Conservation (phyloP, 1,140 invertebrate genomes). For the Halyomorpha halys region DNA sequence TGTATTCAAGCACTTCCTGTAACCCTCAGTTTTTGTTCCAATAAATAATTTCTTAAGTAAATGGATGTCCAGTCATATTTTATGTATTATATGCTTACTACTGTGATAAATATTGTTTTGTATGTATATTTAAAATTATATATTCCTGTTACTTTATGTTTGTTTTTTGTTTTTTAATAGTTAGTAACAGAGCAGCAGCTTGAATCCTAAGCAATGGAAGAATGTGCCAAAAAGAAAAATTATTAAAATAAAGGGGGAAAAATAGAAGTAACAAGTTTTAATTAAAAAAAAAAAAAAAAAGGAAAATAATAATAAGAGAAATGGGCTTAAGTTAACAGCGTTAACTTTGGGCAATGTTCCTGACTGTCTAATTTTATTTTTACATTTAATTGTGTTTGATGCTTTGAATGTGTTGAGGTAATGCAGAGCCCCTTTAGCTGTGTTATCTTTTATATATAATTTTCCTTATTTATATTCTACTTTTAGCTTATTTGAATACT, state of each 20-base stretch:
- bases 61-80: no score
- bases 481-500: conserved; percentile 13
- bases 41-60: no score
- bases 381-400: neutral
- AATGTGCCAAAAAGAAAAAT: conserved; percentile 11
- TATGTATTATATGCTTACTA: no score
- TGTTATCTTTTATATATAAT: neutral
- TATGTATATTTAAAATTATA: no score
- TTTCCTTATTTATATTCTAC: conserved; percentile 6
- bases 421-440: neutral
- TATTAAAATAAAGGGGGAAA: neutral
- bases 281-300: conserved; percentile 1
- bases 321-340: neutral
- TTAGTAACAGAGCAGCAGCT: neutral
- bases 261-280: neutral
- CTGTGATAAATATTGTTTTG: no score
- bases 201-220: conserved; percentile 2
- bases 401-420: conserved; percentile 10
- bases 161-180: conserved; percentile 7
- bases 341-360: conserved; percentile 7
- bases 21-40: no score
- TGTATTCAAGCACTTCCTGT: no score
- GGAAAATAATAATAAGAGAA: neutral
- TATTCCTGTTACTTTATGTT: neutral
- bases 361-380: conserved; percentile 11